Evolutionary conservation across 2,113 vertebrate species (phyloP).

Genomic region (Anseranas semipalmata): DNA sequence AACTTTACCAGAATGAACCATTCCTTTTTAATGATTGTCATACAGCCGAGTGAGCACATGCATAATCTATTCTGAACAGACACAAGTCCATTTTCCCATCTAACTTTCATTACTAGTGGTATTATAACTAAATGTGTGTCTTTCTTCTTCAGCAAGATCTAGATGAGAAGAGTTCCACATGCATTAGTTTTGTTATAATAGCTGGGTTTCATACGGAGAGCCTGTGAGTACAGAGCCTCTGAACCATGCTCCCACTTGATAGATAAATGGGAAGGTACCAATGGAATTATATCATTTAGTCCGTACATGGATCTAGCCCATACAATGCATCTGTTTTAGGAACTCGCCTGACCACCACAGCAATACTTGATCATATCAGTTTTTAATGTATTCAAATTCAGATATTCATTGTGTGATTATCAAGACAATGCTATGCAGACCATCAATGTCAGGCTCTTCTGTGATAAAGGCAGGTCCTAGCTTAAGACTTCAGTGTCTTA

Average conservation of each 20-base stretch:
- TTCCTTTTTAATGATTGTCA: not conserved
- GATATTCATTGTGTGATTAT: not conserved
- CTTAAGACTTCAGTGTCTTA: not conserved
- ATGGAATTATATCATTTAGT: not conserved
- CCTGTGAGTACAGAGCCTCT: not conserved
- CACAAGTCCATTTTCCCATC: not conserved
- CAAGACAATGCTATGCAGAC: not conserved
- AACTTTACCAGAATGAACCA: not conserved
- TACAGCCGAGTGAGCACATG: not conserved
- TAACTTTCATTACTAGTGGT: not conserved
- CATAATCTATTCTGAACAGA: not conserved
- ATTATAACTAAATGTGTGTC: not conserved
- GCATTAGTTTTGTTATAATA: not conserved
- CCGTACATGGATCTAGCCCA: not conserved
- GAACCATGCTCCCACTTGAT: not conserved
- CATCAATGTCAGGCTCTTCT: not conserved
- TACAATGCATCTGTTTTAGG: not conserved
- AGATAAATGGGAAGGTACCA: not conserved
- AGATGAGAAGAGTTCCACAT: not conserved
- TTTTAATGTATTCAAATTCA: not conserved
- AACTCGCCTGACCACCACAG: not conserved
- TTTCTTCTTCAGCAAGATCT: not conserved
- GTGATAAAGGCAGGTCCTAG: not conserved
- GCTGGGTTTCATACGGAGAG: not conserved
- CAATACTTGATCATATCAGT: not conserved